Evolutionary conservation across 2,888 invertebrate species (phyloP), one percentile per base, ranked within the genome.

Genomic region (Bhutanitis thaidina): DNA sequence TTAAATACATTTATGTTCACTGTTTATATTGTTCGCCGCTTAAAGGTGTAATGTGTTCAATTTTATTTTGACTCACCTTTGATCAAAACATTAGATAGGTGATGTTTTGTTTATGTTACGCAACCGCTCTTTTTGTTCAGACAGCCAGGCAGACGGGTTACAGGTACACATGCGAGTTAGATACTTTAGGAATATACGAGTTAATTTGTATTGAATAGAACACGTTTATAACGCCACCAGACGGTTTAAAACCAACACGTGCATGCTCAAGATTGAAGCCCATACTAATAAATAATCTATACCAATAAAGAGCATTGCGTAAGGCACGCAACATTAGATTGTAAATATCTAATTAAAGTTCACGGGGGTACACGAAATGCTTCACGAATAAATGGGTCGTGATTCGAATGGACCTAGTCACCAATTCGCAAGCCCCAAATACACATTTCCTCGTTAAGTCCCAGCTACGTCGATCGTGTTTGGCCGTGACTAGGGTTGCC

Each of bases 351-450:
- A 82, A 81, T 83, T 81, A 81, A 76, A 77, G 74, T 35, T 41
- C 20, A 36, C 27, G 16, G 30, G 13, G 16, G 30, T 41, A 20
- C 8, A 35, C 30, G 27, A 39, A 44, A 34, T 46, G 27, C 29
- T 39, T 35, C 20, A 35, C 37, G n/a, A 40, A 14, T 43, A 54
- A 39, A 49, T 40, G 29, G 36, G 16, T 49, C 43, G 47, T 27
- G 38, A 39, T 43, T 44, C 51, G 37, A 43, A 51, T 54, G 59
- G 53, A 63, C 64, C 66, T 64, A 64, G 67, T 66, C 69, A 74
- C 70, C 73, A 73, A 74, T 76, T 72, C 69, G 66, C 69, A 65
- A 71, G 77, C 62, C 72, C 82, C 73, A 79, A 81, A 81, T 80
- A 67, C 66, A 64, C 61, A 62, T 74, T 74, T 81, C 82, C 83